Evolutionary conservation across 2,797 vertebrate species (phyloP), one percentile per base, ranked within the genome.

Genomic region (Malacoraja senta): DNA sequence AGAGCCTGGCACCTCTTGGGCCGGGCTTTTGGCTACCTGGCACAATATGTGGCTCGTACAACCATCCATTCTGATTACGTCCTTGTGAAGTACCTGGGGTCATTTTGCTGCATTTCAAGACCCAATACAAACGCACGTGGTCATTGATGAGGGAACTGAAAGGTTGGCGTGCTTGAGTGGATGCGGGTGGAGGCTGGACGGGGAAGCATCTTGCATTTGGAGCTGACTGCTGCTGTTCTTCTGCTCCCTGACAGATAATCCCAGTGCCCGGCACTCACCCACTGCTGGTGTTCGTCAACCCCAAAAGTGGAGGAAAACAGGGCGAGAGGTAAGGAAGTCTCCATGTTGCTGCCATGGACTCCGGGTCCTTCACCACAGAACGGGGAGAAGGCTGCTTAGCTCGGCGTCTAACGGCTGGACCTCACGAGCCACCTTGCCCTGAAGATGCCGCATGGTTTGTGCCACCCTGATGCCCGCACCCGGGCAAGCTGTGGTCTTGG

Each of bases 231-330:
- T 79, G 58, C 1, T 15, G 17, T 32, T 38, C 26, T 19, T 58
- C 3, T 24, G 38, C 76, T 93, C 76, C 93, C 93, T 93, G 93
- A 0, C 94, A 99, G 98, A 96, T 98, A 93, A 96, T 95, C 93
- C 97, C 97, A 4, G 93, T 98, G 94, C 93, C 96, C 93, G 95
- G 96, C 94, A 98, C 96, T 90, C 98, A 98, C 94, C 98, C 98
- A 24, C 96, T 99, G 94, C 96, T 99, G 94, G 98, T 99, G 94
- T 99, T 99, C 94, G 97, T 99, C 78, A 99, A 99, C 94, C 98
- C 97, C 61, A 99, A 98, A 95, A 99, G 98, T 94, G 98, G 98
- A 76, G 98, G 98, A 93, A 99, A 98, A 94, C 98, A 99, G 95
- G 98, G 98, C 0, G 96, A 98, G 95, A 97, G 97, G 98, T 99